These are phyloP conservation scores for Lycia hirtaria DNA, from an alignment of 2,888 invertebrate genomes.

Conservation along the genomic window DNA sequence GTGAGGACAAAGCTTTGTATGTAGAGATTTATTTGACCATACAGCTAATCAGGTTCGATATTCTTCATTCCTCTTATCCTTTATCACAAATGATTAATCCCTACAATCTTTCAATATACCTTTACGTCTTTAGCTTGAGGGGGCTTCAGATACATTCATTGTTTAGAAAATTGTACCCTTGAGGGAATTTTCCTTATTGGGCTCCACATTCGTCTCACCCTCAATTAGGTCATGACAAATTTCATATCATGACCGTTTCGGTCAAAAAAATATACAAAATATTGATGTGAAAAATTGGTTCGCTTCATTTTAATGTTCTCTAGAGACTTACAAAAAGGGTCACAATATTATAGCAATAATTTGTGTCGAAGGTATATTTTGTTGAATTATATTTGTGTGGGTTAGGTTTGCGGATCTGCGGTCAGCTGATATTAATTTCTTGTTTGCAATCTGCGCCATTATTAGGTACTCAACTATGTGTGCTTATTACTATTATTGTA, in stretches of 20 bases:
- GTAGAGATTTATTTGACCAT: neutral
- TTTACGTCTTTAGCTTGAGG: constrained; percentile 21
- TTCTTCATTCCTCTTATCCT: constrained; percentile 5
- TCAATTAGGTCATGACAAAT: constrained; percentile 39
- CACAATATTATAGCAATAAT: no score
- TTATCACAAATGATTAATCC: constrained; percentile 13
- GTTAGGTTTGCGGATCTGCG: no score
- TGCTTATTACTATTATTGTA: no score
- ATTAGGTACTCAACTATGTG: no score
- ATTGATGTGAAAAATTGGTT: neutral
- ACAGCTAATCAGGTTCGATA: neutral
- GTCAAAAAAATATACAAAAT: constrained; percentile 18
- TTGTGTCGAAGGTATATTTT: no score
- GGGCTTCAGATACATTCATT: constrained; percentile 27
- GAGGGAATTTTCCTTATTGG: constrained; percentile 29
- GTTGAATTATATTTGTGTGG: no score
- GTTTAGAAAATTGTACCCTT: constrained; percentile 29
- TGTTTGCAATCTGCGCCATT: no score
- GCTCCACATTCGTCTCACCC: constrained; percentile 33
- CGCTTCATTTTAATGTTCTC: neutral
- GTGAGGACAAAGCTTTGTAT: no score
- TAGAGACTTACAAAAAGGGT: neutral
- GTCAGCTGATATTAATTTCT: no score
- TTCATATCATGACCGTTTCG: constrained; percentile 33
- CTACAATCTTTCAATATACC: constrained; percentile 19